Evolutionary conservation across 1,140 invertebrate genomes (phyloP).

Genomic region (Caenorhabditis remanei): DNA sequence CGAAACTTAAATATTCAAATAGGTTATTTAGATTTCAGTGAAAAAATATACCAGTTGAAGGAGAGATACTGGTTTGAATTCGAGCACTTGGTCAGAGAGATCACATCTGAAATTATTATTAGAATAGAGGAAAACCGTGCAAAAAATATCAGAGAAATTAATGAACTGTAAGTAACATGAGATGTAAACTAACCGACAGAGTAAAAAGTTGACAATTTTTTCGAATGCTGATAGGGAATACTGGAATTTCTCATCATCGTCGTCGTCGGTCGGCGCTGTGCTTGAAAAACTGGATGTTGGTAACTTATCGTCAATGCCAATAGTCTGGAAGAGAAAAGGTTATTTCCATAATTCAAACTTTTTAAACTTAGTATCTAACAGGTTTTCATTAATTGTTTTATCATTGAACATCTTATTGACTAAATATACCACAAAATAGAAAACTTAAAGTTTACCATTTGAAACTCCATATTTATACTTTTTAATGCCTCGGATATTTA

Average conservation of each 20-base stretch:
- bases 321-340: not conserved
- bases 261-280: not conserved
- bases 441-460: too few species aligned
- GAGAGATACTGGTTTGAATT: conserved; percentile 27
- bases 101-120: not conserved
- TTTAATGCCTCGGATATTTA: too few species aligned
- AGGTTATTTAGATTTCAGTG: too few species aligned
- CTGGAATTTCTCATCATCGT: conserved; percentile 1
- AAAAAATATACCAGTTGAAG: not conserved
- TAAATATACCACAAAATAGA: too few species aligned
- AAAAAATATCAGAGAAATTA: not conserved
- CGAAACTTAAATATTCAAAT: not conserved
- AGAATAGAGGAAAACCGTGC: too few species aligned
- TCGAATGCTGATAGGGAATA: conserved; percentile 82
- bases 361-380: too few species aligned
- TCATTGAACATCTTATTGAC: too few species aligned
- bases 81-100: not conserved
- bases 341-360: too few species aligned
- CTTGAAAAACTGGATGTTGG: not conserved
- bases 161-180: not conserved
- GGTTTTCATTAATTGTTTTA: too few species aligned
- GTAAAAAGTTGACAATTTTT: conserved; percentile 71
- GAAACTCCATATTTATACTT: too few species aligned
- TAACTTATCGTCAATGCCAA: not conserved
- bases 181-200: not conserved